Evolutionary conservation across 2,797 vertebrate genomes (phyloP).

Genomic region (Anabacerthia variegaticeps): DNA sequence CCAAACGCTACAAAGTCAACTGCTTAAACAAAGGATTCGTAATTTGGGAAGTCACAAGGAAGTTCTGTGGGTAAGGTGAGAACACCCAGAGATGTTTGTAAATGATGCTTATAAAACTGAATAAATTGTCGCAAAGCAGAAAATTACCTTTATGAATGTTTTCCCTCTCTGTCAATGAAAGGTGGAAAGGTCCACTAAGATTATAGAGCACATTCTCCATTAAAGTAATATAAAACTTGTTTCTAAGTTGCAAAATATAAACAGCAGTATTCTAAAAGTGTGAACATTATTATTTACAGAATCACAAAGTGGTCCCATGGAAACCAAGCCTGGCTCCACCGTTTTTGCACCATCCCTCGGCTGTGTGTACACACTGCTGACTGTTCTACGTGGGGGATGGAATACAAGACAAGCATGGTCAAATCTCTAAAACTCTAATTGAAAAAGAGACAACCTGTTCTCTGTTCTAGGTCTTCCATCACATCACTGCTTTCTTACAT

Average conservation of each 20-base stretch:
- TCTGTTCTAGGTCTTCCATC: neutral
- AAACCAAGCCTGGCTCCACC: neutral
- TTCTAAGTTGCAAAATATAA: neutral
- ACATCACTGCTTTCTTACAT: neutral
- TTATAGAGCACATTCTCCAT: neutral
- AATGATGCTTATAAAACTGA: neutral
- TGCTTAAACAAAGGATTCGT: neutral
- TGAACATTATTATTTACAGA: neutral
- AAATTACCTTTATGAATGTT: neutral
- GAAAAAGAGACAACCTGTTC: neutral
- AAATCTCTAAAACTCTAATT: neutral
- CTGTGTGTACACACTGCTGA: no score
- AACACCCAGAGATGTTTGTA: neutral
- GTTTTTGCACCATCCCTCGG: neutral
- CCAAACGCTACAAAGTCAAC: neutral
- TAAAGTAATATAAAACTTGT: neutral
- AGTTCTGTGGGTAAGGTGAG: neutral
- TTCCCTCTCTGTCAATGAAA: neutral
- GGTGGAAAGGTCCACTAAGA: neutral
- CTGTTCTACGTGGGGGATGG: neutral
- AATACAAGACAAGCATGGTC: neutral
- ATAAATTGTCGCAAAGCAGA: neutral
- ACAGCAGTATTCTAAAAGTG: neutral
- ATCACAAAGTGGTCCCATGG: neutral
- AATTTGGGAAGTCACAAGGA: conserved; percentile 8